Evolutionary conservation across 2,888 invertebrate species (phyloP), one percentile per base, ranked within the genome.

Genomic region (Xanthia icteritia): DNA sequence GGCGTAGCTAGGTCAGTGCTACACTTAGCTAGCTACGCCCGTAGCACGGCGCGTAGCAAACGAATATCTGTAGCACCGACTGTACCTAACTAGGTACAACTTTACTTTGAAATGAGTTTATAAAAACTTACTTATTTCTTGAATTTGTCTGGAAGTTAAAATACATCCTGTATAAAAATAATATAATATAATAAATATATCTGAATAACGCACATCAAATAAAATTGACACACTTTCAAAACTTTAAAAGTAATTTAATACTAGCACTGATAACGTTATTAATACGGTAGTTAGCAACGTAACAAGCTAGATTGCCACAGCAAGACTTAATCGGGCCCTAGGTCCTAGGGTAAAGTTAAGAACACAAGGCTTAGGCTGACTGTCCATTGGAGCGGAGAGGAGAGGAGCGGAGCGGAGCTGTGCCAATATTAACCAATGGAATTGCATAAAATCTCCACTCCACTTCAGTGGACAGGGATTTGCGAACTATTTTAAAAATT

Each of bases 231-330:
- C 36, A 64, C 17, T 45, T 72, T 48, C 17, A 54, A 66, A 66
- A 68, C 9, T 60, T n/a, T 67, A 23, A 77, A 42, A 84, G 5
- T 68, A 72, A 67, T 68, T 51, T 63, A 76, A 73, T 70, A 73
- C 23, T 78, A 84, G 76, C 77, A 81, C 75, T 65, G 75, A 68
- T 67, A 58, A 42, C 36, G 4, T 71, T 68, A 76, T 66, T n/a
- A 63, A 63, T 66, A 67, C 58, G 63, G 69, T 85, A 77, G 63
- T 61, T 86, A 88, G 81, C 74, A 58, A 76, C 56, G 75, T 85
- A 87, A 79, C 27, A 77, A 64, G 79, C 76, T 86, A 85, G 79
- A 87, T 74, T 74, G 72, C 75, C 71, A 74, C 77, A 60, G 85
- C 81, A 83, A 79, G 73, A 81, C 72, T 76, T 85, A 74, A 69